phyloP scores from a whole-genome alignment of 2,888 invertebrate species.

The Stratiomys singularior region DNA sequence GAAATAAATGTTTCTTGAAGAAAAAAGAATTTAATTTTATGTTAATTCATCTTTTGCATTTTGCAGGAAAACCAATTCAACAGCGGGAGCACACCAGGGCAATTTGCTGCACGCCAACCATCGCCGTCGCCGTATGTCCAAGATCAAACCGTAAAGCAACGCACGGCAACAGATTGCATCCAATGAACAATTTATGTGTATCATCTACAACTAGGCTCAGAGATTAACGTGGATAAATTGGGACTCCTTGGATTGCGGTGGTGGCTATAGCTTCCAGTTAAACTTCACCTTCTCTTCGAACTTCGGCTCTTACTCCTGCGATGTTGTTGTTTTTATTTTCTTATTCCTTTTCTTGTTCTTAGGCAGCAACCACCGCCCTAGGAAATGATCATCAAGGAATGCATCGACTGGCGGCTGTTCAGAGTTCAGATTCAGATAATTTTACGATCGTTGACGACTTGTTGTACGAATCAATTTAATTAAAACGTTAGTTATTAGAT shows the following conservation, averaged over 20 bases:
- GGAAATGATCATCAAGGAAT: slow-evolving; percentile 19
- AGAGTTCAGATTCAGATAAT: slow-evolving; percentile 3
- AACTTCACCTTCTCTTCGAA: too few relatives aligned
- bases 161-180: not conserved
- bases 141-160: not conserved
- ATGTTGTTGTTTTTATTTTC: too few relatives aligned
- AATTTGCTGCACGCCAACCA: slow-evolving; percentile 35
- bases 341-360: not conserved
- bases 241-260: slow-evolving; percentile 4
- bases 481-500: slow-evolving; percentile 39
- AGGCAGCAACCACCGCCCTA: slow-evolving; percentile 14
- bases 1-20: not conserved
- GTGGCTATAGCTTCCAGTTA: not conserved
- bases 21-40: slow-evolving; percentile 27
- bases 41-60: slow-evolving; percentile 17
- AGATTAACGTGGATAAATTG: slow-evolving; percentile 20
- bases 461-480: slow-evolving; percentile 39
- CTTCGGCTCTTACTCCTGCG: too few relatives aligned
- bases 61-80: slow-evolving; percentile 27
- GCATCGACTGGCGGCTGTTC: slow-evolving; percentile 20
- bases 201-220: not conserved
- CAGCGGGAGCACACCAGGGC: slow-evolving; percentile 21
- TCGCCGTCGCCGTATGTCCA: not conserved
- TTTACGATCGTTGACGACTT: slow-evolving; percentile 41
- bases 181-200: slow-evolving; percentile 11